These are phyloP conservation scores for Amazona guildingii DNA, from an alignment of 2,113 vertebrate species.

Conservation along the genomic window DNA sequence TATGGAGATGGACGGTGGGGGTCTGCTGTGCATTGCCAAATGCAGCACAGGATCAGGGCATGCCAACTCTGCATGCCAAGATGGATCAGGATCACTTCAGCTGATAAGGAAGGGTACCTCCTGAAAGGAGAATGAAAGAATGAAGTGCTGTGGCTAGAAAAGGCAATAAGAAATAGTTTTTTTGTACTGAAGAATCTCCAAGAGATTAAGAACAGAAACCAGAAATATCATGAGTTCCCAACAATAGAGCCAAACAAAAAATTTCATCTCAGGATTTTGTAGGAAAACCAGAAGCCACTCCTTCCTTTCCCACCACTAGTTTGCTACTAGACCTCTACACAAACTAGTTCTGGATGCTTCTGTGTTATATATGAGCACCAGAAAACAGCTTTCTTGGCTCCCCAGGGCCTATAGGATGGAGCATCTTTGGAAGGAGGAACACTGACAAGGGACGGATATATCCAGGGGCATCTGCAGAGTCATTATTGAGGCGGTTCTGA, in stretches of 20 bases:
- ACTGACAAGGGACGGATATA: neutral
- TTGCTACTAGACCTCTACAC: neutral
- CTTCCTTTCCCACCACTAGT: neutral
- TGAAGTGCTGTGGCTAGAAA: neutral
- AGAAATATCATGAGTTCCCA: neutral
- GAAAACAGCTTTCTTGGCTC: neutral
- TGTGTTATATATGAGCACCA: neutral
- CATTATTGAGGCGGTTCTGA: rapidly evolving
- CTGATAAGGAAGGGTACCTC: neutral
- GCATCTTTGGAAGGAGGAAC: neutral
- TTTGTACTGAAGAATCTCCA: neutral
- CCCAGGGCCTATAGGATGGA: neutral
- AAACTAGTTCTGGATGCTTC: neutral
- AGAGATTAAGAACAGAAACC: neutral
- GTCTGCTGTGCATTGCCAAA: neutral
- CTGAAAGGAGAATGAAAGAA: neutral
- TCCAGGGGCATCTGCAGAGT: neutral
- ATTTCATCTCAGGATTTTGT: neutral
- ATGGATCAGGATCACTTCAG: neutral
- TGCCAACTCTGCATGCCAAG: neutral
- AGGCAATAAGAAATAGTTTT: neutral
- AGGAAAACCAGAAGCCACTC: neutral
- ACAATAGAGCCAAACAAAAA: neutral
- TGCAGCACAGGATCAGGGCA: neutral
- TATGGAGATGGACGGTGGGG: rapidly evolving